Evolutionary conservation across 1,140 invertebrate genomes (phyloP).

Genomic region (Habropoda laboriosa): DNA sequence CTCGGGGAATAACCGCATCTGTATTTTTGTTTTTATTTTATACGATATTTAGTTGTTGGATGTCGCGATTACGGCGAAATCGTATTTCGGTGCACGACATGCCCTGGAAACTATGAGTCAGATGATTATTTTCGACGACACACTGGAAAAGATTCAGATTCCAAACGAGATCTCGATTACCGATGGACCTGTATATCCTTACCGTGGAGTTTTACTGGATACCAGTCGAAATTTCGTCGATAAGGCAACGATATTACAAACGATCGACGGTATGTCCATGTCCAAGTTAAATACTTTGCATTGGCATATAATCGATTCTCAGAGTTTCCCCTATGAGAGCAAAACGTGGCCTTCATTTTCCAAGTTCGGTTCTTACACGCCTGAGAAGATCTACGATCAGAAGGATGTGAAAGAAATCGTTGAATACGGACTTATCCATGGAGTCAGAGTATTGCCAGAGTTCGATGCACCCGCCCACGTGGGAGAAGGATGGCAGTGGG

Average conservation of each 20-base stretch:
- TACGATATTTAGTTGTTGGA: slow-evolving; percentile 70
- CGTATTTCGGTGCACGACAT: slow-evolving; percentile 89
- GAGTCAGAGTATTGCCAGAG: slow-evolving; percentile 91
- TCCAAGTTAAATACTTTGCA: slow-evolving; percentile 93
- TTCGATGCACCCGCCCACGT: slow-evolving; percentile 94
- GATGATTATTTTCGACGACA: slow-evolving; percentile 87
- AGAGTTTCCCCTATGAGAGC: slow-evolving; percentile 91
- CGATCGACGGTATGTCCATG: slow-evolving; percentile 90
- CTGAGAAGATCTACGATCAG: slow-evolving; percentile 84
- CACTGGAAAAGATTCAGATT: slow-evolving; percentile 84
- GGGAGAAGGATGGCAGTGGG: slow-evolving; percentile 93
- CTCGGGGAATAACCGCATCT: neutral
- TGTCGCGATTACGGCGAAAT: slow-evolving; percentile 84
- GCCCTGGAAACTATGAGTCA: slow-evolving; percentile 91
- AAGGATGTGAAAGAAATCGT: slow-evolving; percentile 84
- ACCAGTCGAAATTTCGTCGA: slow-evolving; percentile 89
- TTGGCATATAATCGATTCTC: slow-evolving; percentile 95
- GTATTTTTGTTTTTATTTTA: neutral
- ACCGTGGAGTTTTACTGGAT: slow-evolving; percentile 90
- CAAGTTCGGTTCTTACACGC: slow-evolving; percentile 88
- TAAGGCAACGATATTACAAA: slow-evolving; percentile 86
- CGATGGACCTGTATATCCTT: slow-evolving; percentile 88
- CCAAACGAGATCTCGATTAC: slow-evolving; percentile 83
- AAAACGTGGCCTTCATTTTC: slow-evolving; percentile 86
- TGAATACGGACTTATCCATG: slow-evolving; percentile 87